These are phyloP conservation scores for Eupsilia transversa DNA, from an alignment of 2,888 invertebrate species.

Conservation along the genomic window DNA sequence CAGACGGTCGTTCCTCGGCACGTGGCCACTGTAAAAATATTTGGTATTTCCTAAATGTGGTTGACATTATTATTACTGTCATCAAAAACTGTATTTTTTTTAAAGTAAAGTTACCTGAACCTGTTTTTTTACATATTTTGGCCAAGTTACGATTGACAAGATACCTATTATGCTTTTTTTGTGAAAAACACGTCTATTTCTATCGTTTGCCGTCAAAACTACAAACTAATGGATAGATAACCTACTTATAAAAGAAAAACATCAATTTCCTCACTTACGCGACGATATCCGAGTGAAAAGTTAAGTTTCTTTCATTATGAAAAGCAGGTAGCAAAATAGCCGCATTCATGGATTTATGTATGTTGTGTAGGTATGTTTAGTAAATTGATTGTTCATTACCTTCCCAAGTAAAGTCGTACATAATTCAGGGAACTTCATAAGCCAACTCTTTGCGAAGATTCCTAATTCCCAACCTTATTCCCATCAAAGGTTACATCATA, in stretches of 20 bases:
- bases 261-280: neutral
- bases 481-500: conserved; percentile 43
- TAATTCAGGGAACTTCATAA: conserved; percentile 40
- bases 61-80: neutral
- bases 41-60: neutral
- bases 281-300: neutral
- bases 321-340: neutral
- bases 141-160: neutral
- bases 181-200: neutral
- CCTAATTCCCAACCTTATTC: too few relatives aligned
- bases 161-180: neutral
- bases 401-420: conserved; percentile 8
- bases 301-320: neutral
- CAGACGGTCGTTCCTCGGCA: neutral
- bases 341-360: neutral
- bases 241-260: neutral
- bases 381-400: conserved; percentile 2
- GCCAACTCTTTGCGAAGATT: conserved; percentile 38
- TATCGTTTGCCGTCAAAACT: neutral
- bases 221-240: neutral
- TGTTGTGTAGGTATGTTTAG: neutral
- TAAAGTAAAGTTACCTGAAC: neutral
- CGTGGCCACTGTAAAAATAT: neutral
- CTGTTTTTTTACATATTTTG: neutral
- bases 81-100: neutral